These are phyloP conservation scores for Coecobrya sp. DNA, from an alignment of 2,888 invertebrate genomes.

Conservation along the genomic window DNA sequence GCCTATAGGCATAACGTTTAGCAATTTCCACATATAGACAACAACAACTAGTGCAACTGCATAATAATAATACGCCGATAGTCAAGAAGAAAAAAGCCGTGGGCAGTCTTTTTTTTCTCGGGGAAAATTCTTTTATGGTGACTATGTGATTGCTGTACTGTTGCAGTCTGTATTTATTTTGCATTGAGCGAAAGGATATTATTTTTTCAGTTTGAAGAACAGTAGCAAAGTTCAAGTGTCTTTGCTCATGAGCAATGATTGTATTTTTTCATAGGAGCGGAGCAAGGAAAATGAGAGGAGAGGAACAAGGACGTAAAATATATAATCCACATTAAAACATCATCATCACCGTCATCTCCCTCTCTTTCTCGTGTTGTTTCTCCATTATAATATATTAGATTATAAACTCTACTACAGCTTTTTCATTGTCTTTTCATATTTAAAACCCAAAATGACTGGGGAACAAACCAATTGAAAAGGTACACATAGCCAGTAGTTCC, in stretches of 20 bases:
- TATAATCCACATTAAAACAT: conserved; percentile 71
- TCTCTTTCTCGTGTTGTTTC: conserved; percentile 49
- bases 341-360: conserved; percentile 51
- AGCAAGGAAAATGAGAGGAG: conserved; percentile 1
- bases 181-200: background rate
- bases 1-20: conserved; percentile 27
- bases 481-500: conserved; percentile 26
- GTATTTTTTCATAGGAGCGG: conserved; percentile 27
- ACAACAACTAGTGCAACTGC: background rate
- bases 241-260: conserved; percentile 76
- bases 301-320: conserved; percentile 53
- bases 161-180: background rate
- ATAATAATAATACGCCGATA: conserved; percentile 36
- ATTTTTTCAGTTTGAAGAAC: conserved; percentile 28
- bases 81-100: conserved; percentile 46
- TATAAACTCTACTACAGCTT: background rate
- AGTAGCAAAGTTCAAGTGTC: conserved; percentile 77
- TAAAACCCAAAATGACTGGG: conserved; percentile 5
- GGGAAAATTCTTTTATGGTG: conserved; percentile 55
- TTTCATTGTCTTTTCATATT: conserved; percentile 20
- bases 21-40: background rate
- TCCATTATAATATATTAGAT: conserved; percentile 14
- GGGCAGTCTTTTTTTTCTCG: conserved; percentile 64
- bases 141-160: conserved; percentile 13
- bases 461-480: conserved; percentile 5